Evolutionary conservation across 2,888 invertebrate species (phyloP), one percentile per base, ranked within the genome.

Genomic region (Aspidapion aeneum): DNA sequence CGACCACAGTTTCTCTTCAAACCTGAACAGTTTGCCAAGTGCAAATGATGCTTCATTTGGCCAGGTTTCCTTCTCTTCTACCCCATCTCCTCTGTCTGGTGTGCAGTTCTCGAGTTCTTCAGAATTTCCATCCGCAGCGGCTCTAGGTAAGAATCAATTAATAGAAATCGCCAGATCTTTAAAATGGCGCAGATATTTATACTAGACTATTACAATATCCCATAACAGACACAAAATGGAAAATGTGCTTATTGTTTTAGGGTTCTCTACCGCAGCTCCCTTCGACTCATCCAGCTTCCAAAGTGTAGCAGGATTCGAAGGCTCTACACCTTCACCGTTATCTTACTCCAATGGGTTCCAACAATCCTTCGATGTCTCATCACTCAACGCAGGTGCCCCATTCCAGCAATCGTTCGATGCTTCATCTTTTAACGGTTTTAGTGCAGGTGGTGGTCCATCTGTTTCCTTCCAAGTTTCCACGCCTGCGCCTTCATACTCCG

Each of bases 201-300:
- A 50, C 55, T 65, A 2, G 62, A 63, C 59, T 16, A 60, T 9
- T 54, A 62, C 19, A 49, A 56, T n/a, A 54, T 65, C 18, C 62
- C 59, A 48, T 58, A 18, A 5, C 62, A 61, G 16, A 55, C 56
- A 19, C 58, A 57, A 48, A 21, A 21, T 49, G 2, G 35, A 20
- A 16, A 19, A 22, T 21, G 61, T 48, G 35, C n/a, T 61, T 12
- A 21, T 22, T 18, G 54, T 20, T 16, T 56, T 55, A 20, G 55
- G 55, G 17, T 21, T 55, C 3, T 55, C 56, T 19, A 22, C 55
- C 2, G 55, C 61, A 7, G 21, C 63, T 19, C 22, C 64, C 16
- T 21, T 50, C 51, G 54, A 57, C 21, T 61, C 63, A 58, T 55
- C 57, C 16, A 57, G 55, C 55, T 51, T 62, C n/a, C 18, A 52